Percentiles rank a stretch among this genome's conserved stretches.
These are phyloP conservation scores for Petrolisthes cinctipes DNA, from an alignment of 2,888 invertebrate species.

Conservation along the genomic window DNA sequence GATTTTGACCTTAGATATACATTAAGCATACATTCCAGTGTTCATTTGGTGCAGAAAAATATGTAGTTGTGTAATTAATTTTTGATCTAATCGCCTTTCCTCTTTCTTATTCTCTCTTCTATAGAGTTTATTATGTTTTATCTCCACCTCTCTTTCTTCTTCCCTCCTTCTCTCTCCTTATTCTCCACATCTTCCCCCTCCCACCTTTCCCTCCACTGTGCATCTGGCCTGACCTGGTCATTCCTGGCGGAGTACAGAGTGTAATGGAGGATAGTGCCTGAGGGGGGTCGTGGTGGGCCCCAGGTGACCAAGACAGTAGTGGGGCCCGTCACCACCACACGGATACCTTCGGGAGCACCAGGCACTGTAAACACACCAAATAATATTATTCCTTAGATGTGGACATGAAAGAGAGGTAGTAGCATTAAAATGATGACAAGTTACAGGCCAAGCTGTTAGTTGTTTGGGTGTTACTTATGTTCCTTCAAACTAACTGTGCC, in stretches of 20 bases:
- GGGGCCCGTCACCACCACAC: constrained; percentile 42
- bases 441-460: no score
- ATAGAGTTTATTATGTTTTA: neutral
- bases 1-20: no score
- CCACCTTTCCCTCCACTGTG: neutral
- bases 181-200: neutral
- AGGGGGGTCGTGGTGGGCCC: constrained; percentile 41
- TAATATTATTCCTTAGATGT: no score
- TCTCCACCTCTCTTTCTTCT: neutral
- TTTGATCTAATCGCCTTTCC: no score
- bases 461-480: no score
- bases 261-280: constrained; percentile 43
- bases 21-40: no score
- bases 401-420: no score
- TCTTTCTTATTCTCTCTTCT: neutral
- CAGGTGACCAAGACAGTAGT: constrained; percentile 44
- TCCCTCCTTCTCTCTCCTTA: neutral
- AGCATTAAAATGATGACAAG: no score
- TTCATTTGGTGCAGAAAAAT: no score
- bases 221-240: constrained; percentile 36
- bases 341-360: constrained; percentile 29
- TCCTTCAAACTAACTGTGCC: no score
- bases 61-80: no score
- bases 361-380: constrained; percentile 27
- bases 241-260: constrained; percentile 48